Evolutionary conservation across 1,140 invertebrate species (phyloP).

Genomic region (Halictus rubicundus): DNA sequence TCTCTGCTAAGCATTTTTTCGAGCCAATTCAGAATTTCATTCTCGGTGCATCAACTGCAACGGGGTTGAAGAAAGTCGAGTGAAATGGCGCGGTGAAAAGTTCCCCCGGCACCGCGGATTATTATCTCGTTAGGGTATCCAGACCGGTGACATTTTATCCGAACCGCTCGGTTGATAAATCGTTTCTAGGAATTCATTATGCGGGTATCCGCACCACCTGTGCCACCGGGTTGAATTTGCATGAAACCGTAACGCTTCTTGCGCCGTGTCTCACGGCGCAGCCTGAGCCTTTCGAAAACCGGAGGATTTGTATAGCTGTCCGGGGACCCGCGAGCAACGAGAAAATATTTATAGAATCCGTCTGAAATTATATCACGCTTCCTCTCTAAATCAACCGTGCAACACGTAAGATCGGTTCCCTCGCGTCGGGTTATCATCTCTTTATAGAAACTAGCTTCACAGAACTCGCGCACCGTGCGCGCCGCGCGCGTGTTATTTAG

Average conservation of each 20-base stretch:
- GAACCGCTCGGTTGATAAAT: neutral
- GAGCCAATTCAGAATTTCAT: no score
- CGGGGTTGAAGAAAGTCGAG: slow-evolving; percentile 3
- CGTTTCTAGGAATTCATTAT: neutral
- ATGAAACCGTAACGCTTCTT: neutral
- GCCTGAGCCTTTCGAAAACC: neutral
- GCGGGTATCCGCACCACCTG: neutral
- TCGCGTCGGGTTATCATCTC: neutral
- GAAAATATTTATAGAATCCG: neutral
- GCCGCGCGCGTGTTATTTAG: neutral
- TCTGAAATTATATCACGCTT: neutral
- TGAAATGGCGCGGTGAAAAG: neutral
- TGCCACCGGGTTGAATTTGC: neutral
- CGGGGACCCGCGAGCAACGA: neutral
- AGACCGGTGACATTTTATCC: neutral
- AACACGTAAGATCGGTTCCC: neutral
- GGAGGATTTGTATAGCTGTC: neutral
- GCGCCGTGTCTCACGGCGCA: neutral
- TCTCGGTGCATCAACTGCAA: neutral
- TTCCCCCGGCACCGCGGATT: neutral
- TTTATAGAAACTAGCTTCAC: neutral
- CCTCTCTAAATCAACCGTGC: neutral
- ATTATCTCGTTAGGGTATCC: neutral
- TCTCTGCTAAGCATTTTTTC: no score
- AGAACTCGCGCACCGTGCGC: no score